Conservation (phyloP, 2,888 invertebrate species). For the Parelbella ahira region DNA sequence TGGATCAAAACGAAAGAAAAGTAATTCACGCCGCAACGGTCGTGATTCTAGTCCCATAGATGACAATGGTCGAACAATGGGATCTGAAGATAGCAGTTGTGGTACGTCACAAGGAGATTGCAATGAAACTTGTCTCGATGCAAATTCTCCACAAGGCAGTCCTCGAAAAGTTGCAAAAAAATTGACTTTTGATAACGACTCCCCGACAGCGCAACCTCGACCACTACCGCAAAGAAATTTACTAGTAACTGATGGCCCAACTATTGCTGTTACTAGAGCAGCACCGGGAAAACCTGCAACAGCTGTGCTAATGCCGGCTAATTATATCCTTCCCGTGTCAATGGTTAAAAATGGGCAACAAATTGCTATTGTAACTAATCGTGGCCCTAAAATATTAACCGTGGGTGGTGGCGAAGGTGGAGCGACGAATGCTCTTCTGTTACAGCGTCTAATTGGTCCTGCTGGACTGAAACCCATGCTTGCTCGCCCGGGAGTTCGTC, state of each 20-base stretch:
- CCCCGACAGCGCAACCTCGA: constrained; percentile 39
- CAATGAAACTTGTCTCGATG: constrained; percentile 72
- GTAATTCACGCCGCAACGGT: constrained; percentile 78
- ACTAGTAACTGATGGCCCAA: constrained; percentile 83
- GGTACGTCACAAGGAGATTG: constrained; percentile 82
- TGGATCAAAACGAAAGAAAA: constrained; percentile 85
- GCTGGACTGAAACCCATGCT: constrained; percentile 79
- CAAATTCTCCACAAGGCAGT: constrained; percentile 79
- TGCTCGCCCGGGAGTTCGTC: constrained; percentile 79
- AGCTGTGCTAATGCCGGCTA: constrained; percentile 85
- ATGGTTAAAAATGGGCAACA: constrained; percentile 87
- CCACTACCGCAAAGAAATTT: constrained; percentile 74
- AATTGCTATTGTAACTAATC: constrained; percentile 86
- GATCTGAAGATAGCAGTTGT: constrained; percentile 88
- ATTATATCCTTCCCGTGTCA: constrained; percentile 86
- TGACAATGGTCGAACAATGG: constrained; percentile 85
- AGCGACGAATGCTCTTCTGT: constrained; percentile 82
- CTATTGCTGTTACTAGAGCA: constrained; percentile 81
- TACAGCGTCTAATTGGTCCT: constrained; percentile 85
- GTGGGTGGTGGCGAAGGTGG: constrained; percentile 69
- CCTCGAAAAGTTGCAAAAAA: constrained; percentile 70
- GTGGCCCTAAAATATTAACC: constrained; percentile 79
- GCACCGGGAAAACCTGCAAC: constrained; percentile 83
- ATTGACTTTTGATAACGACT: constrained; percentile 71
- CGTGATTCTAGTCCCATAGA: constrained; percentile 83